phyloP scores from a whole-genome alignment of 2,113 vertebrate species.

The Charadrius vociferus region DNA sequence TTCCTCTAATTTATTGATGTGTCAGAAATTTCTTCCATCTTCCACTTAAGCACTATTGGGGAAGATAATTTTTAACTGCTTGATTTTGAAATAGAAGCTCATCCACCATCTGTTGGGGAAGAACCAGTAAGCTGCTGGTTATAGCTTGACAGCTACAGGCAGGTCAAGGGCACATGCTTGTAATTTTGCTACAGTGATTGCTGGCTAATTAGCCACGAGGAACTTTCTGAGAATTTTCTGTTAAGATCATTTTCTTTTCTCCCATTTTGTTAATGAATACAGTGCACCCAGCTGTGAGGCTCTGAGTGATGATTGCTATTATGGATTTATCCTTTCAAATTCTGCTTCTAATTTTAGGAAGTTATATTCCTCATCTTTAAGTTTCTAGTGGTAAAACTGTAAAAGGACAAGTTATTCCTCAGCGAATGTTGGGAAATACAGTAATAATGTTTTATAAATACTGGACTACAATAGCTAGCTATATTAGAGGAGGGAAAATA shows the following conservation, averaged over 20 bases:
- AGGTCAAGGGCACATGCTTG: conserved; percentile 8
- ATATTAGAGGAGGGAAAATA: neutral
- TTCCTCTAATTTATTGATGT: neutral
- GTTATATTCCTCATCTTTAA: neutral
- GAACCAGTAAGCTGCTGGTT: neutral
- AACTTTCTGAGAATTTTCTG: conserved; percentile 22
- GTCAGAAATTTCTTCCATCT: neutral
- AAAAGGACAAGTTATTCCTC: conserved; percentile 26
- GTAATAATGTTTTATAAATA: neutral
- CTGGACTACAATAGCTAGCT: neutral
- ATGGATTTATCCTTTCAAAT: conserved; percentile 7
- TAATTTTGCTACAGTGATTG: conserved; percentile 7
- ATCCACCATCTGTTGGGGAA: neutral
- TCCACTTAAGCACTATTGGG: neutral
- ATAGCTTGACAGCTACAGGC: neutral
- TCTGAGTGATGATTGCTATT: neutral
- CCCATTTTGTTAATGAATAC: conserved; percentile 36
- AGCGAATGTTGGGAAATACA: neutral
- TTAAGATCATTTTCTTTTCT: conserved; percentile 7
- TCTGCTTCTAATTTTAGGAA: conserved; percentile 46
- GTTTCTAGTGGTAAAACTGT: conserved; percentile 1
- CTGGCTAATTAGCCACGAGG: neutral
- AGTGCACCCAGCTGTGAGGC: neutral
- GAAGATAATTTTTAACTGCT: conserved; percentile 13
- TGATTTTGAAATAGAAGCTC: conserved; percentile 2